A percentile compares a stretch with the other conserved stretches of the same genome.
Conservation (phyloP, 1,140 invertebrate species). For the Muscidifurax raptorellus region DNA sequence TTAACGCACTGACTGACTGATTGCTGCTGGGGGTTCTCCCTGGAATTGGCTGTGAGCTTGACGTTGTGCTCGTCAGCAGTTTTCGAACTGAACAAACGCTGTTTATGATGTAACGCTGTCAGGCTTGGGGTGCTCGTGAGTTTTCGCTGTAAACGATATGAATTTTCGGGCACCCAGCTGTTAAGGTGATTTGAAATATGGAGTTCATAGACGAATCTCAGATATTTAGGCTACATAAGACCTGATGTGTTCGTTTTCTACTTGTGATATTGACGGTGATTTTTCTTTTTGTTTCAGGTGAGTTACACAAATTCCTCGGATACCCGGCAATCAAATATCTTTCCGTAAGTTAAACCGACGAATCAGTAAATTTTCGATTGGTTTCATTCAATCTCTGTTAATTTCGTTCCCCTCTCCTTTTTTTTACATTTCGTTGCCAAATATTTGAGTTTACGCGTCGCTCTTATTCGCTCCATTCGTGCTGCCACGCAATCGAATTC, state of each 20-base stretch:
- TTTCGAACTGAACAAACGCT: neutral
- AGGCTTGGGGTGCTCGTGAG: neutral
- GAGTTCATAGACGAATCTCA: neutral
- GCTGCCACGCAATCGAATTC: neutral
- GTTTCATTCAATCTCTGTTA: neutral
- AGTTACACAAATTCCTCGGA: neutral
- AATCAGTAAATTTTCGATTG: neutral
- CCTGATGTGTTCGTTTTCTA: no score
- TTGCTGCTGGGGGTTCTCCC: neutral
- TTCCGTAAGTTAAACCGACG: neutral
- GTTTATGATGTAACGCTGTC: neutral
- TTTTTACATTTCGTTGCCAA: neutral
- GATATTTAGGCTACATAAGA: no score
- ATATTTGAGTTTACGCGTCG: neutral
- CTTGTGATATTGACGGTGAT: neutral
- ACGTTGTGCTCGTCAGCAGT: conserved; percentile 14
- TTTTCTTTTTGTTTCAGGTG: conserved; percentile 26
- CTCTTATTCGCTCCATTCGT: neutral
- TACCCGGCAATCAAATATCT: no score
- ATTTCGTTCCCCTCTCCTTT: no score
- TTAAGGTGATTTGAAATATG: neutral
- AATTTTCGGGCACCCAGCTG: neutral
- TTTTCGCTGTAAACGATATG: neutral
- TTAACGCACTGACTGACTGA: neutral
- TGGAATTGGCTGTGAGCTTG: neutral